Percentiles rank a stretch among this genome's conserved stretches.
These are phyloP conservation scores for Penelope pileata DNA, from an alignment of 2,113 vertebrate genomes.

Conservation along the genomic window DNA sequence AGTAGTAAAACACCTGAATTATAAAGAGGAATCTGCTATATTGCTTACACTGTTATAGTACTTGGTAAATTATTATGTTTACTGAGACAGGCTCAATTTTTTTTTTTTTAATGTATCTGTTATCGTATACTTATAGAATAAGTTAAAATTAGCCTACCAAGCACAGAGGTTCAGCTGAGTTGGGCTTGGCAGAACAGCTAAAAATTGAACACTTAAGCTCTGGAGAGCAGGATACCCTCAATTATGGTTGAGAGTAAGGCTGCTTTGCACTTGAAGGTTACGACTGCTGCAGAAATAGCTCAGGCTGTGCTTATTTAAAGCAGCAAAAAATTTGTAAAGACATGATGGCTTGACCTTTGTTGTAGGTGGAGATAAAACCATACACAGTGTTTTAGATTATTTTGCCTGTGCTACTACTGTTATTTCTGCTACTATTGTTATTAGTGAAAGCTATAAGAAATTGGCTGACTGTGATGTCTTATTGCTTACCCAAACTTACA, in stretches of 20 bases:
- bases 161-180: not conserved
- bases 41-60: not conserved
- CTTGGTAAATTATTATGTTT: not conserved
- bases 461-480: not conserved
- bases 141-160: not conserved
- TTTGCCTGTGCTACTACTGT: rapidly evolving
- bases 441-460: not conserved
- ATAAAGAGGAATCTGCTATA: not conserved
- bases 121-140: not conserved
- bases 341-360: rapidly evolving
- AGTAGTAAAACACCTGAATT: not conserved
- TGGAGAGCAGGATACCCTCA: not conserved
- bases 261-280: not conserved
- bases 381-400: rapidly evolving
- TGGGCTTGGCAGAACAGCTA: not conserved
- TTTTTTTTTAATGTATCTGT: not conserved
- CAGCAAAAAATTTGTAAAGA: not conserved
- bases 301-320: not conserved
- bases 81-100: not conserved
- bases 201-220: not conserved
- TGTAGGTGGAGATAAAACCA: not conserved
- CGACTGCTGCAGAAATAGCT: not conserved
- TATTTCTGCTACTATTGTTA: not conserved
- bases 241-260: not conserved
- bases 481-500: not conserved